A percentile compares a stretch with the other conserved stretches of the same genome.
Evolutionary conservation across 2,888 invertebrate genomes (phyloP).

Genomic region (Oligia latruncula): DNA sequence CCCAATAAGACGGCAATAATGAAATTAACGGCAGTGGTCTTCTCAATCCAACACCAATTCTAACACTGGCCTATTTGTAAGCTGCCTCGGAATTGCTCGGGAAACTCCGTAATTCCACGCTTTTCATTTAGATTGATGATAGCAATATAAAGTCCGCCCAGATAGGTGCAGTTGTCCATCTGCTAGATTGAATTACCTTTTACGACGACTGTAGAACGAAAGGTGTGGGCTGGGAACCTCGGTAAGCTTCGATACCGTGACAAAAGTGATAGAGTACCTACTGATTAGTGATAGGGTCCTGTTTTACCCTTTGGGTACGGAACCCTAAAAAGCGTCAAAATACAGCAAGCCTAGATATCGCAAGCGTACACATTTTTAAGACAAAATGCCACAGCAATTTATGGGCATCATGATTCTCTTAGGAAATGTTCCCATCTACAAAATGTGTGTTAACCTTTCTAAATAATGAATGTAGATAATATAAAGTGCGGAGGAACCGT

Average conservation of each 20-base stretch:
- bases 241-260: background rate
- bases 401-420: slow-evolving; percentile 39
- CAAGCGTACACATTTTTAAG: background rate
- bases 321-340: background rate
- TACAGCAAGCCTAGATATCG: background rate
- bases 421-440: slow-evolving; percentile 52
- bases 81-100: slow-evolving; percentile 9
- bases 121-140: slow-evolving; percentile 32
- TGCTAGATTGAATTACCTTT: slow-evolving; percentile 22
- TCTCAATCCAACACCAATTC: background rate
- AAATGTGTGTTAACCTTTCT: slow-evolving; percentile 53
- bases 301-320: too few relatives aligned
- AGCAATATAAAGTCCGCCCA: slow-evolving; percentile 5
- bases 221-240: slow-evolving; percentile 8
- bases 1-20: slow-evolving; percentile 1
- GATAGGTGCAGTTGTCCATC: slow-evolving; percentile 14
- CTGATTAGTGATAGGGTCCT: too few relatives aligned
- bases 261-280: background rate
- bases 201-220: slow-evolving; percentile 1
- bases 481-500: slow-evolving; percentile 5
- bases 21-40: slow-evolving; percentile 7
- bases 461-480: slow-evolving; percentile 52
- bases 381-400: slow-evolving; percentile 27
- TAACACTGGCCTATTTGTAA: background rate
- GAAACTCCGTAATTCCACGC: slow-evolving; percentile 3